These are phyloP conservation scores for Osedax frankpressi DNA, from an alignment of 2,888 invertebrate genomes.

Conservation along the genomic window DNA sequence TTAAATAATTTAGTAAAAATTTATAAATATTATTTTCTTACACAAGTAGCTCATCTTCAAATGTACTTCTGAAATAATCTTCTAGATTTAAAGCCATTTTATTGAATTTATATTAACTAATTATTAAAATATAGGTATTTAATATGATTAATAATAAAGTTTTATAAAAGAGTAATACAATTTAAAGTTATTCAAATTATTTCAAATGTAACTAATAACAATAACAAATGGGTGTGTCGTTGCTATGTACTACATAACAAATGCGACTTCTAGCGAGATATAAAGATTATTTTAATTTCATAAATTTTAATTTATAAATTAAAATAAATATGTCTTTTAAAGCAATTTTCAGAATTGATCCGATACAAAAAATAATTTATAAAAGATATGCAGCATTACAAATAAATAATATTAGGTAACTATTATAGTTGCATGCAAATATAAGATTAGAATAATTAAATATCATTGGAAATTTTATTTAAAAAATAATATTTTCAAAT, in stretches of 20 bases:
- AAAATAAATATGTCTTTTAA: neutral
- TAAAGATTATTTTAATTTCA: neutral
- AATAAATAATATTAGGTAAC: neutral
- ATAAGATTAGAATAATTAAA: too few species aligned
- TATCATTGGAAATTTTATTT: too few species aligned
- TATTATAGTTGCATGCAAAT: neutral
- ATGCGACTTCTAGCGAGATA: neutral
- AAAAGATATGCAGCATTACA: neutral
- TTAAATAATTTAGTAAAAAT: neutral
- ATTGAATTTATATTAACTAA: neutral
- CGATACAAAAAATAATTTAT: neutral
- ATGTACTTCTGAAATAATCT: constrained; percentile 44
- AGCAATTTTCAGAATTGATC: neutral
- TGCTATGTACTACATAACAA: neutral
- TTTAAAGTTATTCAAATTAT: too few species aligned
- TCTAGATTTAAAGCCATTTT: constrained; percentile 41
- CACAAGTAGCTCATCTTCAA: constrained; percentile 46
- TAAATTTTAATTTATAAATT: too few species aligned
- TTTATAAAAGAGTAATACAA: too few species aligned
- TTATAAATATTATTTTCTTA: constrained; percentile 32
- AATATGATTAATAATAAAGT: neutral
- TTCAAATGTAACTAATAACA: neutral
- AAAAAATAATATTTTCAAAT: too few species aligned
- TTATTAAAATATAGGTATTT: neutral
- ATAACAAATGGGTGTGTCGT: neutral